Evolutionary conservation across 2,888 invertebrate genomes (phyloP).

Genomic region (Euplagia quadripunctaria): DNA sequence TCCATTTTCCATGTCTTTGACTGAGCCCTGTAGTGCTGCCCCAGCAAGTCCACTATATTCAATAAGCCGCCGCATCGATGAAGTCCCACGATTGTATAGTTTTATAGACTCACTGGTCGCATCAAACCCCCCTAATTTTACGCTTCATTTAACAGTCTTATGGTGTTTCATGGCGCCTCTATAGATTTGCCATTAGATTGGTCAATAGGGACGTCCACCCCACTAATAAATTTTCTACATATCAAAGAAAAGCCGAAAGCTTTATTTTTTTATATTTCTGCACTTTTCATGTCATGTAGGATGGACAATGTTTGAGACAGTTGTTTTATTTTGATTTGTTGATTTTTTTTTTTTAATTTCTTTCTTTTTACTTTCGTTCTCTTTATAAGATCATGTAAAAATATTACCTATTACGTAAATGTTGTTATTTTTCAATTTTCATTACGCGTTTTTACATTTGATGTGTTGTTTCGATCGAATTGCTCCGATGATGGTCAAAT

Average conservation of each 20-base stretch:
- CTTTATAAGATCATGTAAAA: no score
- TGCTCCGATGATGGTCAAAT: no score
- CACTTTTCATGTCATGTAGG: constrained; percentile 27
- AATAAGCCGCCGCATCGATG: constrained; percentile 52
- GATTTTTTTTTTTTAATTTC: no score
- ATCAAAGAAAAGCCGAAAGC: constrained; percentile 60
- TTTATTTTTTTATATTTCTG: constrained; percentile 28
- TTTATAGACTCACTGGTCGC: constrained; percentile 67
- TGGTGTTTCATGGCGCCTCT: constrained; percentile 76
- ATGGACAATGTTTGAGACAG: not conserved
- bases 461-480: no score
- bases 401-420: no score
- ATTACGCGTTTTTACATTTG: no score
- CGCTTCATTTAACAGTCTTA: constrained; percentile 84
- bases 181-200: constrained; percentile 82
- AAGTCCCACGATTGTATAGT: constrained; percentile 56
- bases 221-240: constrained; percentile 67
- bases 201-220: constrained; percentile 63
- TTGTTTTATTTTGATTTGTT: not conserved
- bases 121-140: constrained; percentile 82
- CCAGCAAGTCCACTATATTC: constrained; percentile 45
- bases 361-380: no score
- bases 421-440: no score
- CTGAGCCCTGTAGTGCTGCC: constrained; percentile 27
- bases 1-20: constrained; percentile 24